phyloP scores from a whole-genome alignment of 35 echinoderm and acorn worm species.

The Anneissia japonica region DNA sequence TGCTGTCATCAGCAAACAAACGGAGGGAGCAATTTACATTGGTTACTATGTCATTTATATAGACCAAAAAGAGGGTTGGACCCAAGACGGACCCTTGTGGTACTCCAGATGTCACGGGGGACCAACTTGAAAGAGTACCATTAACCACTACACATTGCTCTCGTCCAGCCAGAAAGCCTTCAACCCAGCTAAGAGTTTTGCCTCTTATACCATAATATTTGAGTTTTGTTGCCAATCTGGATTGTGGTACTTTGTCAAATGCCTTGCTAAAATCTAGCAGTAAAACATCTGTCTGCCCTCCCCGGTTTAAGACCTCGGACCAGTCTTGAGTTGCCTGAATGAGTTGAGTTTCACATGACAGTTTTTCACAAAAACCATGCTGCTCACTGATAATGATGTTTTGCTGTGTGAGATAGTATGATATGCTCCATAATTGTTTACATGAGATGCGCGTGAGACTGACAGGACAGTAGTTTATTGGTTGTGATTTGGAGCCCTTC shows the following conservation, averaged over 20 bases:
- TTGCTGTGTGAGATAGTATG: too few species aligned
- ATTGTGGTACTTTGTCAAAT: too few species aligned
- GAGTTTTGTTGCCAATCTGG: neutral
- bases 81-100: neutral
- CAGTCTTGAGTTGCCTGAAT: neutral
- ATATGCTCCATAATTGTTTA: too few species aligned
- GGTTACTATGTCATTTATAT: constrained; percentile 19
- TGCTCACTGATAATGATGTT: too few species aligned
- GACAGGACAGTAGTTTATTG: constrained; percentile 7
- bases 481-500: neutral
- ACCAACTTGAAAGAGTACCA: neutral
- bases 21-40: neutral
- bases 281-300: too few species aligned
- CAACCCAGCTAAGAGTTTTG: too few species aligned
- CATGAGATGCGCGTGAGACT: too few species aligned
- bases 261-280: too few species aligned
- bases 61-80: neutral
- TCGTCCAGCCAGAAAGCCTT: constrained; percentile 10
- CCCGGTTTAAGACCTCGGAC: too few species aligned
- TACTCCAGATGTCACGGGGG: neutral
- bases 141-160: constrained; percentile 26
- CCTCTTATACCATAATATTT: neutral
- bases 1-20: constrained; percentile 13
- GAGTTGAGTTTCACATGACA: neutral
- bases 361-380: too few species aligned